Evolutionary conservation across 2,113 vertebrate species (phyloP).

Genomic region (Falcunculus frontatus): DNA sequence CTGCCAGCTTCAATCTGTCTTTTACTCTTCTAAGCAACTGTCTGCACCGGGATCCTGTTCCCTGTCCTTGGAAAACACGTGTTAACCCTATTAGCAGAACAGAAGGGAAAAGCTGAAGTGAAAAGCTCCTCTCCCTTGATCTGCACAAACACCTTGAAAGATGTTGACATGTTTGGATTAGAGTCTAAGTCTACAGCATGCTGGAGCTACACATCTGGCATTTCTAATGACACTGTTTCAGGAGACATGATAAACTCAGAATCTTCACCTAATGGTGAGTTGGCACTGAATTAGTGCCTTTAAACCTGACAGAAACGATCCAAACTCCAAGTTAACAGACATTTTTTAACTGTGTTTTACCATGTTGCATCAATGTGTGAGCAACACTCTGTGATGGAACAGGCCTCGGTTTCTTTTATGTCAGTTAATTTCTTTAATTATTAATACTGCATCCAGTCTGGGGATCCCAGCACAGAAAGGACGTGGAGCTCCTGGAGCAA

Average conservation of each 20-base stretch:
- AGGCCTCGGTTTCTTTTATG: neutral
- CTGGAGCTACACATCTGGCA: neutral
- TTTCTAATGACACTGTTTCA: neutral
- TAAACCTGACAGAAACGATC: neutral
- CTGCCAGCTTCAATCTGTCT: neutral
- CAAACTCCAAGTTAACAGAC: neutral
- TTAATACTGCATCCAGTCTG: neutral
- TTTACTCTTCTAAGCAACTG: neutral
- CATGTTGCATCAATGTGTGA: neutral
- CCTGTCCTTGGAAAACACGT: neutral
- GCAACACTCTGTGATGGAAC: neutral
- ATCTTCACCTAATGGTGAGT: neutral
- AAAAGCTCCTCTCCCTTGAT: neutral
- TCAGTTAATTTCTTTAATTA: neutral
- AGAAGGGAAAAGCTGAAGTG: neutral
- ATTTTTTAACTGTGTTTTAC: neutral
- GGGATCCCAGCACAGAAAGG: neutral
- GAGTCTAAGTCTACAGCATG: neutral
- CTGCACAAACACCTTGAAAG: neutral
- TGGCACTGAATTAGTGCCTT: neutral
- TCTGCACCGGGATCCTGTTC: neutral
- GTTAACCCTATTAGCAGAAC: neutral
- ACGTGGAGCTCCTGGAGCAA: accelerated
- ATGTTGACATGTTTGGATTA: neutral
- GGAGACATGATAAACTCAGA: neutral